Percentiles rank a stretch among this genome's conserved stretches.
Conservation (phyloP, 2,113 vertebrate species). For the Noctilio leporinus region DNA sequence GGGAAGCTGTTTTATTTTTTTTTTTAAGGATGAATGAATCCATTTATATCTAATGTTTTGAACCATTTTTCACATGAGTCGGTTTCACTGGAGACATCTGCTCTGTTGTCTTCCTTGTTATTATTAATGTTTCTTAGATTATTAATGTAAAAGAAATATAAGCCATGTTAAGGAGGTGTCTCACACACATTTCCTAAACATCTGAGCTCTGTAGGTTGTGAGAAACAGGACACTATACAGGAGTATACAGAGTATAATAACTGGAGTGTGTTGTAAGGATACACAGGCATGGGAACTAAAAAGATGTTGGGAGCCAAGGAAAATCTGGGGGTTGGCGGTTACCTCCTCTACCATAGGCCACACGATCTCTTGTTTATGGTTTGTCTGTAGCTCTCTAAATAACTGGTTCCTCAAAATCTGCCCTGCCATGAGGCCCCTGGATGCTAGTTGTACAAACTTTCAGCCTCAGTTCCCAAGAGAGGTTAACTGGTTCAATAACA, state of each 20-base stretch:
- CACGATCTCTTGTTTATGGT: neutral
- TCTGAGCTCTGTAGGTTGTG: neutral
- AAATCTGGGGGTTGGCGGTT: neutral
- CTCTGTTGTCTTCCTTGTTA: conserved; percentile 13
- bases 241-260: too few relatives aligned
- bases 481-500: neutral
- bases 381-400: conserved; percentile 6
- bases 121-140: neutral
- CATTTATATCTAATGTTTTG: neutral
- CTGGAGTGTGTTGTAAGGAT: neutral
- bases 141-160: conserved; percentile 2
- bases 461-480: neutral
- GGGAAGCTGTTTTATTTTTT: neutral
- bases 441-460: neutral
- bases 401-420: conserved; percentile 3
- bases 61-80: conserved; percentile 16
- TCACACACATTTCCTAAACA: conserved; percentile 7
- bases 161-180: neutral
- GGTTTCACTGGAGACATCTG: neutral
- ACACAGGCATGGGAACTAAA: neutral
- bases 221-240: conserved; percentile 16
- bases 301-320: neutral
- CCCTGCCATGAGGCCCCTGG: neutral
- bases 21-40: conserved; percentile 1
- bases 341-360: neutral